Evolutionary conservation across 2,113 vertebrate genomes (phyloP).

Genomic region (Sigmodon hispidus): DNA sequence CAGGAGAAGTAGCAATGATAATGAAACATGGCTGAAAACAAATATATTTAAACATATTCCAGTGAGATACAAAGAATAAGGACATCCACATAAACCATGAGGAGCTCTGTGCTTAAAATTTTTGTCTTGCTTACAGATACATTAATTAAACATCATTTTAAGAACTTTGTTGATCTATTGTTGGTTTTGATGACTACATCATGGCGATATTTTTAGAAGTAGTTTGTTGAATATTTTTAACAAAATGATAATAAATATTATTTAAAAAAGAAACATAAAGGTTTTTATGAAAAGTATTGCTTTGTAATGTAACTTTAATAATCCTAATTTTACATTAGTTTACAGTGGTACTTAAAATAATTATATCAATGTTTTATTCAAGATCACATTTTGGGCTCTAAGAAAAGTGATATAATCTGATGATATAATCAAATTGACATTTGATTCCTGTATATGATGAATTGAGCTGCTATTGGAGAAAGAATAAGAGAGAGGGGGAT

Average conservation of each 20-base stretch:
- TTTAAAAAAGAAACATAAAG: neutral
- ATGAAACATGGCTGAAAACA: neutral
- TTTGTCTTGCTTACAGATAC: neutral
- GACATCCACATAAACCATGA: neutral
- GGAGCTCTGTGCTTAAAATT: neutral
- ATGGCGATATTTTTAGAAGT: neutral
- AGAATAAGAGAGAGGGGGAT: neutral
- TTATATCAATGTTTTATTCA: neutral
- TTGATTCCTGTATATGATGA: neutral
- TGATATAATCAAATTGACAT: neutral
- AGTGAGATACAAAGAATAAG: neutral
- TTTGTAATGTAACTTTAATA: slow-evolving; percentile 17
- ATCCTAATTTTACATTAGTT: neutral
- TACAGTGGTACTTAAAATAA: neutral
- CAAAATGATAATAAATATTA: neutral
- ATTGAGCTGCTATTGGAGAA: neutral
- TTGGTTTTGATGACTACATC: neutral
- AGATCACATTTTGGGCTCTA: slow-evolving; percentile 3
- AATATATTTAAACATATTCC: neutral
- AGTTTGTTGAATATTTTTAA: neutral
- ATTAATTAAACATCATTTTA: neutral
- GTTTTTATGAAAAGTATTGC: neutral
- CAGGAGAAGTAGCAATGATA: neutral
- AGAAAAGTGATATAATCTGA: neutral
- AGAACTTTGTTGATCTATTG: neutral